A percentile compares a stretch with the other conserved stretches of the same genome.
Conservation (phyloP, 37 sponge, comb jelly and placozoan species). For the Ianthella basta region DNA sequence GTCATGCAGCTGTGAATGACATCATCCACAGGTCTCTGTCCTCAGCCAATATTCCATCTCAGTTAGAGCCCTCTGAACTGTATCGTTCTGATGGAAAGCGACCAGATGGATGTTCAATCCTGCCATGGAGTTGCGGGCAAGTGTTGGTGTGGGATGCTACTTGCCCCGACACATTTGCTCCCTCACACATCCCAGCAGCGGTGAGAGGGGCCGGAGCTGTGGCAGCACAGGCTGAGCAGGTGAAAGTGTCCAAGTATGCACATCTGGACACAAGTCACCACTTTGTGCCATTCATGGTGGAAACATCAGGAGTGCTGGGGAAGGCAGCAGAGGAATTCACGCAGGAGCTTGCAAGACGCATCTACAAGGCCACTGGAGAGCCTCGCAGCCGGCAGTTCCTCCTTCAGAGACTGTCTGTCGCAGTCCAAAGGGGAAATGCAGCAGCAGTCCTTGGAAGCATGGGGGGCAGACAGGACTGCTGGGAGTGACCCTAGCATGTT, state of each 20-base stretch:
- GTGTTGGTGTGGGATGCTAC: conserved; percentile 17
- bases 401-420: neutral
- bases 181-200: neutral
- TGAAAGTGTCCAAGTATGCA: neutral
- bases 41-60: conserved; percentile 32
- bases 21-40: conserved; percentile 26
- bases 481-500: no score
- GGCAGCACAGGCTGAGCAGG: neutral
- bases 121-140: conserved; percentile 35
- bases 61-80: conserved; percentile 31
- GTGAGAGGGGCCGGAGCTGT: neutral
- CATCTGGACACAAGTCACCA: neutral
- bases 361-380: neutral
- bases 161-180: conserved; percentile 26
- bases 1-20: conserved; percentile 37
- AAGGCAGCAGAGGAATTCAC: neutral
- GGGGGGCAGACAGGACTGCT: no score
- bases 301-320: neutral
- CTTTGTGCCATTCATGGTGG: neutral
- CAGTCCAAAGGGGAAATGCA: conserved; percentile 18
- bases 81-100: conserved; percentile 28
- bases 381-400: neutral
- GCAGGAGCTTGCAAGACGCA: neutral
- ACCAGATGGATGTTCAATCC: conserved; percentile 35
- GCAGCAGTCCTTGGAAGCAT: neutral